Base-by-base conservation (phyloP, 2,888 invertebrate genomes). In the Allygus modestus region DNA sequence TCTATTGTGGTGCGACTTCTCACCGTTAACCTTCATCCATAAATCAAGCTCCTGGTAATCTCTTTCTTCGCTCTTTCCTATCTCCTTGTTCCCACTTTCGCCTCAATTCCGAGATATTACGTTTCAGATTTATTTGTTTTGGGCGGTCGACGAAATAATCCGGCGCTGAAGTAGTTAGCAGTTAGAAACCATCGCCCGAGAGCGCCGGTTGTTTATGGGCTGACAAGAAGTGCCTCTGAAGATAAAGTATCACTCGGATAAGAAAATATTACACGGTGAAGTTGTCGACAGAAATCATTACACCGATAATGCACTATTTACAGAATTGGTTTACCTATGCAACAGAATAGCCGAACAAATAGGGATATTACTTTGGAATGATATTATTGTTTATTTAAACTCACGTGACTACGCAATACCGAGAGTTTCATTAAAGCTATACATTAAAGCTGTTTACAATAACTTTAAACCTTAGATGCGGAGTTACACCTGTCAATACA, bases 1-100 rank as follows among this genome's bases (percentile, higher is more conserved):
- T 1, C 51, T n/a, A 77, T 51, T 46, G 46, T 46, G 43, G 26
- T 77, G 31, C 41, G n/a, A 17, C 28, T 77, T 77, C 46, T 51
- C 77, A 77, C 17, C 12, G 28, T 51, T 43, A 77, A 46, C 77
- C 77, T 77, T 46, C 46, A 77, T 77, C 37, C 77, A 77, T 77
- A 77, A 43, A 77, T 46, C 46, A 71, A 28, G 33, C 37, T 31
- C 43, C 26, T 77, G 12, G 12, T 51, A 4, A 28, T 46, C 26
- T 41, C 77, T 51, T 46, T 77, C 28, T 43, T 41, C 26, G 28
- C 43, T 28, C 77, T 23, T 43, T 51, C 23, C 15, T 69, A 69
- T 31, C 31, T 28, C 17, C 51, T 43, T 51, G 77, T 28, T 77
- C 2, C 41, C 43, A 43, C 77, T 77, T 77, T 77, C 43, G 77